These are phyloP conservation scores for Atherinosoma microstoma DNA, from an alignment of 2,797 vertebrate species.

Conservation along the genomic window DNA sequence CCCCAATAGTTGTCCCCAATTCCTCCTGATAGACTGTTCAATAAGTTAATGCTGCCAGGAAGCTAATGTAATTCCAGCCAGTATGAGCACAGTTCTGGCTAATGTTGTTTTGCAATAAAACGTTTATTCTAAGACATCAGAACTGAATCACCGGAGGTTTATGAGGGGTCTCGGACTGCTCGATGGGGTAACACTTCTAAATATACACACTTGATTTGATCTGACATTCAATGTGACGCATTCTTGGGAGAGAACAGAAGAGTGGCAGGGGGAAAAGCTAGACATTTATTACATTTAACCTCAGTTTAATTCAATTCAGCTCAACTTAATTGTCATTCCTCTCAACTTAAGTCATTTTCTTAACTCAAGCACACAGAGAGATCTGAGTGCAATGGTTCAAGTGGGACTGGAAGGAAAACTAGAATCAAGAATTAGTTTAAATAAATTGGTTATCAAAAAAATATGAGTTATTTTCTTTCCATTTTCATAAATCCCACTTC, in stretches of 20 bases:
- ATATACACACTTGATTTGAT: conserved; percentile 68
- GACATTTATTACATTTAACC: conserved; percentile 64
- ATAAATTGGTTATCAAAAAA: conserved; percentile 21
- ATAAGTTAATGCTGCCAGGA: conserved; percentile 69
- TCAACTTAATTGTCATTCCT: conserved; percentile 66
- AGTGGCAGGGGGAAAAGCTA: conserved; percentile 39
- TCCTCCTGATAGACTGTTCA: conserved; percentile 69
- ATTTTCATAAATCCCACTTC: not conserved
- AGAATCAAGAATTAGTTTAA: conserved; percentile 19
- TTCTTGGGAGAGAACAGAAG: conserved; percentile 16
- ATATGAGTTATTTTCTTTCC: not conserved
- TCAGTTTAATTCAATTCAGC: conserved; percentile 60
- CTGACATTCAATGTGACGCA: conserved; percentile 32
- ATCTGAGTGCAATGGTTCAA: conserved; percentile 25
- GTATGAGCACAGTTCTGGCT: conserved; percentile 64
- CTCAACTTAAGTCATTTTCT: conserved; percentile 48
- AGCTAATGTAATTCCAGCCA: conserved; percentile 66
- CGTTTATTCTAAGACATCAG: conserved; percentile 61
- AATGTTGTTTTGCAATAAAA: conserved; percentile 68
- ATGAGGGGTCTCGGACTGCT: conserved; percentile 63
- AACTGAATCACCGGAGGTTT: conserved; percentile 59
- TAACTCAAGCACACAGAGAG: conserved; percentile 22
- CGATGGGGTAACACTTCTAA: conserved; percentile 62
- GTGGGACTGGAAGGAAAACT: conserved; percentile 7
- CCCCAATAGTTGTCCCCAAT: conserved; percentile 54